Conservation (phyloP, 2,113 vertebrate genomes). For the Heloderma charlesbogerti region DNA sequence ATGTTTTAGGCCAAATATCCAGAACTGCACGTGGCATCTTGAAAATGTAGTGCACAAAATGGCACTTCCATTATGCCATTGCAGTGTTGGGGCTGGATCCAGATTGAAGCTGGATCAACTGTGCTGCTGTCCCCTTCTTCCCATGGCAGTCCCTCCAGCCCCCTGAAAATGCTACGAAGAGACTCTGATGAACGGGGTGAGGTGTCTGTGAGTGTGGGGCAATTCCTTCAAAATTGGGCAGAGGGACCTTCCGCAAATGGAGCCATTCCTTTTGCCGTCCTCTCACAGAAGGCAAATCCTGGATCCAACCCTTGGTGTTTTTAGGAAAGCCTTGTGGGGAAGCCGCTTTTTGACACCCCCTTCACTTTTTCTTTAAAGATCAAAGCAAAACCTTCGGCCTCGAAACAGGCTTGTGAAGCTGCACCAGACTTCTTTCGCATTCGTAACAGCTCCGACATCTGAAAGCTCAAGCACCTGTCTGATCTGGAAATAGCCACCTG, state of each 20-base stretch:
- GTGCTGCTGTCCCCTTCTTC: too few species aligned
- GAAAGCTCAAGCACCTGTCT: background rate
- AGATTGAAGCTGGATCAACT: too few species aligned
- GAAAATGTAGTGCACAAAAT: background rate
- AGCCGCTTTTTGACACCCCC: background rate
- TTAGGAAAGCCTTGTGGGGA: background rate
- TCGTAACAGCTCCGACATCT: background rate
- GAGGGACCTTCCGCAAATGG: too few species aligned
- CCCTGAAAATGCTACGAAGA: too few species aligned
- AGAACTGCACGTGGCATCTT: background rate
- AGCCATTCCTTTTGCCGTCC: too few species aligned
- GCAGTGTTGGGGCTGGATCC: background rate
- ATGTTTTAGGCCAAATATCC: background rate
- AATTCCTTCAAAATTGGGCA: too few species aligned
- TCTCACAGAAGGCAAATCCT: too few species aligned
- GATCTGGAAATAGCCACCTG: rapidly evolving
- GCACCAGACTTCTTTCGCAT: background rate
- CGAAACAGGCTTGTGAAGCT: background rate
- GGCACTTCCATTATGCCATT: background rate
- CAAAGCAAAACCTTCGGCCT: slow-evolving; percentile 1
- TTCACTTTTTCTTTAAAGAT: background rate
- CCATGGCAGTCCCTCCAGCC: too few species aligned
- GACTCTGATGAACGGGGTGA: too few species aligned
- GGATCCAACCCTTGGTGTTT: background rate
- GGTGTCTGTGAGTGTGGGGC: too few species aligned